Percentiles rank a stretch among this genome's conserved stretches.
Conservation (phyloP, 2,113 vertebrate species). For the Daboia siamensis region DNA sequence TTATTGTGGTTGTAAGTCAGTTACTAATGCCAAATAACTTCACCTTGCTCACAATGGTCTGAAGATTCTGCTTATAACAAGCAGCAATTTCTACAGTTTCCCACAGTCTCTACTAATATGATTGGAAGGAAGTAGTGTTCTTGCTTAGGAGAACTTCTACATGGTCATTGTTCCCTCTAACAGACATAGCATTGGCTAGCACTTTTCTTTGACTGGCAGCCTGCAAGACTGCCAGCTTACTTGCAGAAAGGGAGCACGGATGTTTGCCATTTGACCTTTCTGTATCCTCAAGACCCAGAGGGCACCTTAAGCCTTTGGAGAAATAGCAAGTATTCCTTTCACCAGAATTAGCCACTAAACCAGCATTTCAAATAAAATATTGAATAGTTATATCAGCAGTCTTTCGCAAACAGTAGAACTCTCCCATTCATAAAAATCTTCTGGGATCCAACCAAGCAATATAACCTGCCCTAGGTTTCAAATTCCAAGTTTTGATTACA, state of each 20-base stretch:
- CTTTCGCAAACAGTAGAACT: not conserved
- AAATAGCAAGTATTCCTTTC: not conserved
- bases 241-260: not conserved
- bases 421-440: not conserved
- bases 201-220: not conserved
- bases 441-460: not conserved
- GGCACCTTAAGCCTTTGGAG: not conserved
- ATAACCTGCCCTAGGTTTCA: not conserved
- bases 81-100: not conserved
- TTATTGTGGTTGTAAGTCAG: slow-evolving; percentile 2
- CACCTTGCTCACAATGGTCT: not conserved
- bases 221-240: not conserved
- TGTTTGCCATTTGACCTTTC: not conserved
- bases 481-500: not conserved
- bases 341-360: not conserved
- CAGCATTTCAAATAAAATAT: not conserved
- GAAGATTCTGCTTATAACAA: not conserved
- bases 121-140: not conserved
- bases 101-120: not conserved
- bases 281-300: not conserved
- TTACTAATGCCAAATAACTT: not conserved
- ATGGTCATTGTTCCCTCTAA: not conserved
- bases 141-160: not conserved
- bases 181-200: not conserved
- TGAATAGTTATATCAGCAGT: not conserved